These are phyloP conservation scores for Falco punctatus DNA, from an alignment of 2,113 vertebrate species.

Conservation along the genomic window DNA sequence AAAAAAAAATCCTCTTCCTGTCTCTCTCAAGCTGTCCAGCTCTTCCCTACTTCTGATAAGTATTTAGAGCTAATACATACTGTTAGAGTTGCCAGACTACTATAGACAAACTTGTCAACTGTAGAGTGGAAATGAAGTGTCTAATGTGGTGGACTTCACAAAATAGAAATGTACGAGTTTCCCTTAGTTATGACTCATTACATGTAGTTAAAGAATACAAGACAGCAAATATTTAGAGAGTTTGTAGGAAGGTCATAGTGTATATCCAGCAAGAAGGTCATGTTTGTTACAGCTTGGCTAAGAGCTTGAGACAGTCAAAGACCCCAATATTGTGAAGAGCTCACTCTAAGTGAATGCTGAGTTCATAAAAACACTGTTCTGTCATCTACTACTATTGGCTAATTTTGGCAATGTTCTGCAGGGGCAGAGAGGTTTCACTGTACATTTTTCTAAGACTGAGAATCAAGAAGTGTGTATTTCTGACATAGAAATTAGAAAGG, in stretches of 20 bases:
- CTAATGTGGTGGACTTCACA: neutral
- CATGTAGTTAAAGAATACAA: neutral
- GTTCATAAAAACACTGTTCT: neutral
- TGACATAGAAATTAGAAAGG: neutral
- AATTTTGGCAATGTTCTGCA: neutral
- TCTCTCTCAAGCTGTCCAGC: neutral
- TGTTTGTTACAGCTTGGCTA: neutral
- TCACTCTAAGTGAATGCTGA: neutral
- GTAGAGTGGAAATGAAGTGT: neutral
- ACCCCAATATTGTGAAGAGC: neutral
- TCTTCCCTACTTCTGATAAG: neutral
- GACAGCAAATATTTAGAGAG: fast-evolving
- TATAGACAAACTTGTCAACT: neutral
- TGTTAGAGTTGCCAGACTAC: neutral
- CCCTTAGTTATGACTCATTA: neutral
- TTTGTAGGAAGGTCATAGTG: neutral
- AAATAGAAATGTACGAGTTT: neutral
- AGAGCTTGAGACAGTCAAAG: neutral
- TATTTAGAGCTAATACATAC: neutral
- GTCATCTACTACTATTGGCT: neutral
- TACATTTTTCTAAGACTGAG: neutral
- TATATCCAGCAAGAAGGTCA: neutral
- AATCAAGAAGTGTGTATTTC: neutral
- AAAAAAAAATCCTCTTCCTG: neutral
- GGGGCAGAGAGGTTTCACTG: neutral